Evolutionary conservation across 2,113 vertebrate species (phyloP), one percentile per base, ranked within the genome.

Genomic region (Eulemur rufifrons): DNA sequence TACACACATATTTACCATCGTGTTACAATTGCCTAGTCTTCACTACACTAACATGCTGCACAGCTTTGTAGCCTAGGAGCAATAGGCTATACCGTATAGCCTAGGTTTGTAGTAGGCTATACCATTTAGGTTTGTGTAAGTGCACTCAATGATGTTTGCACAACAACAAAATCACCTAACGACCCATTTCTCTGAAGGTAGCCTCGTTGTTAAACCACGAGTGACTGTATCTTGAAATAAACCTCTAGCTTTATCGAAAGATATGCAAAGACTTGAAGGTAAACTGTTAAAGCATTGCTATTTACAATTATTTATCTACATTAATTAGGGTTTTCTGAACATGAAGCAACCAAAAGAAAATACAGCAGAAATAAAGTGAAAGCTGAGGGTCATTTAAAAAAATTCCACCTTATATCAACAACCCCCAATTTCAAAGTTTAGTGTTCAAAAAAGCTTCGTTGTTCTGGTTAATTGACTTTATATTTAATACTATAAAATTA

Each of bases 401-500:
- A n/a, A 68, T 71, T 73, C 86, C 15, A 91, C 71, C n/a, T 73
- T 66, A 86, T 47, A 90, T 61, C 61, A 93, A 56, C 42, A 94
- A 80, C 18, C 64, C 6, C 42, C 8, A 42, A 42, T 68, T 95
- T 95, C 59, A 78, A 77, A 69, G 84, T 89, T 77, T 91, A 39
- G 4, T 88, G 17, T 45, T 85, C 64, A 81, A 86, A 93, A 56
- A 4, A 76, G 5, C 10, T 56, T 85, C 29, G 63, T 2, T 89
- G 21, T 64, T 95, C 82, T 85, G 14, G 3, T 54, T 74, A 91
- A 52, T 10, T 76, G 64, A 73, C 21, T 94, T 86, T 59, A 76
- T 69, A 54, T 61, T 85, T 92, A 81, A 74, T 50, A 23, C 39
- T 59, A 87, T 11, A 54, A 85, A 93, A 73, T 82, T 18, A 90